Base-by-base conservation (phyloP, 2,113 vertebrate genomes). In the Pelobates fuscus region DNA sequence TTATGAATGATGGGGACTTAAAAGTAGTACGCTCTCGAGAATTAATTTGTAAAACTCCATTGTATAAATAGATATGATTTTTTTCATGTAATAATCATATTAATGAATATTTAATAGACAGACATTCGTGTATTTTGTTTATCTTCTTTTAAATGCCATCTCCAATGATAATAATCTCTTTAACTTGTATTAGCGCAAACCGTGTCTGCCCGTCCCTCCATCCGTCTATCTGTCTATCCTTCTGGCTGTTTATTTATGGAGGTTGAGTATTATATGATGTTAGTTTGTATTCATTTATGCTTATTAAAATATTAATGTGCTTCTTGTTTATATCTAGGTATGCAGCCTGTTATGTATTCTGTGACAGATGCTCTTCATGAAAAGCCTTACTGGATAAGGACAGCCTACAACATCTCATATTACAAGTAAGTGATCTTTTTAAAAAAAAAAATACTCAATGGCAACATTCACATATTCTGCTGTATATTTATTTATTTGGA, bases 281-380 rank as follows among this genome's bases (percentile, higher is more conserved):
- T n/a, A n/a, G n/a, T n/a, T n/a, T 32, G 30, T 32, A 32, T 4
- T 32, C 10, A 32, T 32, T 5, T 32, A 32, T 32, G 30, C 4
- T 10, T 32, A 4, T n/a, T n/a, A n/a, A n/a, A n/a, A n/a, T 37
- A 37, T 37, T 37, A 37, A 37, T 37, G 32, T 37, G 5, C 32
- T 10, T 6, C 10, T 10, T 37, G 10, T 37, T 85, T 83, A 81
- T 65, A 1, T 77, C 43, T 14, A 98, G 96, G 96, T 17, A 98
- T 97, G 96, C 96, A 98, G 84, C 93, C 90, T 0, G 93, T 95
- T 29, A 70, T 97, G 82, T 98, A 96, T 71, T 98, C 96, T 0
- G 91, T 97, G 79, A 94, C 85, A 71, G 95, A 97, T 67, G 95
- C 96, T 81, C 86, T 98, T 43, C 90, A 92, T 41, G 94, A 95